Base-by-base conservation (phyloP, 2,797 vertebrate genomes). In the Calcarius lapponicus region DNA sequence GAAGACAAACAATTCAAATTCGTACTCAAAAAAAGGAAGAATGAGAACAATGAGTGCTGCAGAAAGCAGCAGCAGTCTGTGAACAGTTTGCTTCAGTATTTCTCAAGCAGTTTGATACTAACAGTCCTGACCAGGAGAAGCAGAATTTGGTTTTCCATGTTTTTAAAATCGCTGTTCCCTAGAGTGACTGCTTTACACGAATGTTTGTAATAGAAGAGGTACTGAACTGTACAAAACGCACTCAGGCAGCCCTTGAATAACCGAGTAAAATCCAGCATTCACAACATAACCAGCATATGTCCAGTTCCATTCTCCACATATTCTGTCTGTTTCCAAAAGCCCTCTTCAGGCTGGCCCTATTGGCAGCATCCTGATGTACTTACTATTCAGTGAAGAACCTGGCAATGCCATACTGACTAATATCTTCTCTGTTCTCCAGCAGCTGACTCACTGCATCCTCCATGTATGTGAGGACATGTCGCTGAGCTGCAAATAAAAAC, bases 311-410 rank as follows among this genome's bases (percentile, higher is more conserved):
- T 96, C 79, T 87, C 76, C 86, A 36, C 26, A 75, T 43, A 62
- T 60, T 81, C 87, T 88, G 58, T 17, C 80, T 79, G 71, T 42
- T 93, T 95, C 92, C 95, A 94, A 95, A 76, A 69, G 34, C 31
- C 34, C 72, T 71, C 36, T 86, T 69, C 76, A 92, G 74, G 51
- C 73, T 94, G 58, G 10, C 62, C 56, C 84, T 81, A 56, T 9
- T 89, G 94, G 87, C 93, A 95, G 76, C 43, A 11, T 82, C 53
- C 40, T 82, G 38, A 80, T 65, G 53, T 97, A 99, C 99, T 96
- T 98, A 99, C 99, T 99, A 99, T 96, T 99, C 99, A 80, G 99
- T 98, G 96, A 99, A 99, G 98, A 99, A 99, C 76, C 99, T 98
- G 93, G 98, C 97, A 96, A 99, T 97, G 65, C 99, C 99, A 88